Percentiles rank a stretch among this genome's conserved stretches.
Conservation (phyloP, 2,797 vertebrate species). For the Alfaro cultratus region DNA sequence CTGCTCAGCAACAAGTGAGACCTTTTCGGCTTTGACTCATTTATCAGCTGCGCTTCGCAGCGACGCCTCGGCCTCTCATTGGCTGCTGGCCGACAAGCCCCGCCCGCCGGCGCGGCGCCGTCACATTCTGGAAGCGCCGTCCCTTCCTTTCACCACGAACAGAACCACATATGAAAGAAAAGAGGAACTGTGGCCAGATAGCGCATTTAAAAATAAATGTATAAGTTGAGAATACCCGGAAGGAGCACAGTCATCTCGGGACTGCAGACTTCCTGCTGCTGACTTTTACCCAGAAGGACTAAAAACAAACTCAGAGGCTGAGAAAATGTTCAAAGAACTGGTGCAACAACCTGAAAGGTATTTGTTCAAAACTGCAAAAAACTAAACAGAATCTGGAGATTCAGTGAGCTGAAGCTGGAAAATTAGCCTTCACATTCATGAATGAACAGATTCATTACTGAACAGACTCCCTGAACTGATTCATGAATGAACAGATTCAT, state of each 20-base stretch:
- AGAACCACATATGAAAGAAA: constrained; percentile 2
- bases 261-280: background rate
- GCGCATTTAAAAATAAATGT: background rate
- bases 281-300: background rate
- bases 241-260: background rate
- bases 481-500: no score
- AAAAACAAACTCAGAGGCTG: background rate
- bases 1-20: constrained; percentile 71
- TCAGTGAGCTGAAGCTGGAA: background rate
- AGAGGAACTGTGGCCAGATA: background rate
- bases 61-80: constrained; percentile 29
- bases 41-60: constrained; percentile 59
- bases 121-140: constrained; percentile 41
- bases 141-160: background rate
- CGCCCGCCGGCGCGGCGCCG: constrained; percentile 36
- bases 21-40: constrained; percentile 36
- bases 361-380: background rate
- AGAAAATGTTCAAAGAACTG: background rate
- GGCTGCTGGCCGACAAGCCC: constrained; percentile 14
- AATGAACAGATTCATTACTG: no score
- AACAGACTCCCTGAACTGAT: no score
- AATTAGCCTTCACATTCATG: background rate
- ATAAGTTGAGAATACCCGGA: background rate
- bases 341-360: background rate
- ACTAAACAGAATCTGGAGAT: background rate